Evolutionary conservation across 2,888 invertebrate species (phyloP).

Genomic region (Palloptera scutellata): DNA sequence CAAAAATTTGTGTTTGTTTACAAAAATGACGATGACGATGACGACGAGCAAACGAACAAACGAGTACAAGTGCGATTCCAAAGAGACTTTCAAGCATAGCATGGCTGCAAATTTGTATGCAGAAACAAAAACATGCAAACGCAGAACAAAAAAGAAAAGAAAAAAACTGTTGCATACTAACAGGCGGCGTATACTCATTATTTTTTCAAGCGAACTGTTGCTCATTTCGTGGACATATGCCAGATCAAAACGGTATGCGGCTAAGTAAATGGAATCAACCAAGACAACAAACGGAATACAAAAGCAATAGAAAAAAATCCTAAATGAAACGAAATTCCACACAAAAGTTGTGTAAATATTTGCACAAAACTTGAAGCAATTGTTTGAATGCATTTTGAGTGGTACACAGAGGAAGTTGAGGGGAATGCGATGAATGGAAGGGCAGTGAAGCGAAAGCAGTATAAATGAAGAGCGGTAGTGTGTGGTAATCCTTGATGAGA

Average conservation of each 20-base stretch:
- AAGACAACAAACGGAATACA: conserved; percentile 18
- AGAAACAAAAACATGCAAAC: not conserved
- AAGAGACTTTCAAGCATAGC: not conserved
- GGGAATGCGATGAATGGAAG: too few relatives aligned
- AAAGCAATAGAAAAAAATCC: conserved; percentile 8
- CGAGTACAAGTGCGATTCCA: not conserved
- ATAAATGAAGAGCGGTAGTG: too few relatives aligned
- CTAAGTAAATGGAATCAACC: conserved; percentile 44
- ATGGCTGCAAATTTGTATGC: not conserved
- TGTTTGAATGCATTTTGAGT: conserved; percentile 42
- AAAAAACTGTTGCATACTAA: conserved; percentile 42
- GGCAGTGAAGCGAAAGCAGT: too few relatives aligned
- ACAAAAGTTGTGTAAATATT: conserved; percentile 56
- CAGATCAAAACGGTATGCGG: conserved; percentile 1
- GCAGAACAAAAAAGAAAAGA: conserved; percentile 3
- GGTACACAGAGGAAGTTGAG: too few relatives aligned
- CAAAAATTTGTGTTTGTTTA: conserved; percentile 10
- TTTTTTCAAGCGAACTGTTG: conserved; percentile 32
- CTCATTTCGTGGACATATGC: conserved; percentile 24
- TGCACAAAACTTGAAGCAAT: conserved; percentile 50
- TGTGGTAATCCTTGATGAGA: too few relatives aligned
- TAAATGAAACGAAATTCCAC: conserved; percentile 13
- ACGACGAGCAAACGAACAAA: too few relatives aligned
- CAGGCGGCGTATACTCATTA: conserved; percentile 40
- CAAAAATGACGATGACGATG: conserved; percentile 2